These are phyloP conservation scores for Gambusia holbrooki DNA, from an alignment of 2,113 vertebrate genomes.

Conservation along the genomic window DNA sequence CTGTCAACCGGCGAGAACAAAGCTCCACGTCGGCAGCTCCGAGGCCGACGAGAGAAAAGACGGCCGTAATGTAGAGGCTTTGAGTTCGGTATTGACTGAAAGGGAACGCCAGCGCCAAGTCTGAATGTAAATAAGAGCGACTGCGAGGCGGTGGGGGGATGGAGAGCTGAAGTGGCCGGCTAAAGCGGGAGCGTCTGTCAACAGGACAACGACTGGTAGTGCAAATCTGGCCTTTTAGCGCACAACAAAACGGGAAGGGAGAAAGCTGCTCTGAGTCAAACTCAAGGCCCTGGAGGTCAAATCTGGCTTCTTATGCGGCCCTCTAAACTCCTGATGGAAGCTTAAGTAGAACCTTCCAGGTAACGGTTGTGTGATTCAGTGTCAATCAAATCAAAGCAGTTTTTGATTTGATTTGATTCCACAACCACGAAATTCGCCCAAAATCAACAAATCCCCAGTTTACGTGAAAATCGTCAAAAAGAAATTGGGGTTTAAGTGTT, in stretches of 20 bases:
- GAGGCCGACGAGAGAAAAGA: constrained; percentile 69
- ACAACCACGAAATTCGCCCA: too few relatives aligned
- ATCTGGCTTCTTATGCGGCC: too few relatives aligned
- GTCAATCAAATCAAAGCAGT: too few relatives aligned
- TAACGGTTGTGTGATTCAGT: too few relatives aligned
- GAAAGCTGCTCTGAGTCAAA: background rate
- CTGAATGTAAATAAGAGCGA: constrained; percentile 70
- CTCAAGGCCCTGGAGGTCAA: too few relatives aligned
- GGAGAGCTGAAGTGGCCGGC: constrained; percentile 24
- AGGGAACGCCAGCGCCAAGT: constrained; percentile 65
- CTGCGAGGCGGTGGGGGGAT: constrained; percentile 36
- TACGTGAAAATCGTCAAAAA: too few relatives aligned
- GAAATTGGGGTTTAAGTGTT: too few relatives aligned
- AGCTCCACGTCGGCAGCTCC: constrained; percentile 63
- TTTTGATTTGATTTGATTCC: too few relatives aligned
- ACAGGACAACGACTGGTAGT: background rate
- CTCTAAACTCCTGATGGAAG: too few relatives aligned
- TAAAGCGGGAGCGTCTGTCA: background rate
- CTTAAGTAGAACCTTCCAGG: too few relatives aligned
- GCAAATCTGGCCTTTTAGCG: background rate
- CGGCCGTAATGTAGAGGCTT: constrained; percentile 73
- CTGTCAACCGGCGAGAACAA: constrained; percentile 62
- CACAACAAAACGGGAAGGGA: background rate
- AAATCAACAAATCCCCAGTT: too few relatives aligned
- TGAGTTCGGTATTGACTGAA: constrained; percentile 66